phyloP scores from a whole-genome alignment of 2,797 vertebrate genomes.

The Anas capensis region DNA sequence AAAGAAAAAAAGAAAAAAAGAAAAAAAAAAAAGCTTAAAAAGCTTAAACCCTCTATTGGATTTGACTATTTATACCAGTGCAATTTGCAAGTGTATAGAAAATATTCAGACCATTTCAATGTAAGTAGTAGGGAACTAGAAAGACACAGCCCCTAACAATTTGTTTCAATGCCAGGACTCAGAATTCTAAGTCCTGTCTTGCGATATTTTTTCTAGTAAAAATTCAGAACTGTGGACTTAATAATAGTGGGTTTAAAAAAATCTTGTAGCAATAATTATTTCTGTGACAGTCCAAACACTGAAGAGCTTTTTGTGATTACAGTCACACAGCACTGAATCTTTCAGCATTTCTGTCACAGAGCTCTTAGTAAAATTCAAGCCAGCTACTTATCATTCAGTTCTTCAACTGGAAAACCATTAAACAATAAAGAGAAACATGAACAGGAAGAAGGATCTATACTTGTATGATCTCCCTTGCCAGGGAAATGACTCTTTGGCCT shows the following conservation, averaged over 20 bases:
- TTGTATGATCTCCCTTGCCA: slow-evolving; percentile 17
- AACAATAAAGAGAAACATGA: slow-evolving; percentile 46
- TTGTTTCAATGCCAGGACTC: neutral
- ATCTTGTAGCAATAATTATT: slow-evolving; percentile 29
- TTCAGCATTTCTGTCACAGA: neutral
- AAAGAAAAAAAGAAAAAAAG: neutral
- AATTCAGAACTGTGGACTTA: neutral
- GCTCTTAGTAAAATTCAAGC: slow-evolving; percentile 57
- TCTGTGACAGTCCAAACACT: neutral
- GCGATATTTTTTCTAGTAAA: neutral
- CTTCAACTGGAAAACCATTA: slow-evolving; percentile 22
- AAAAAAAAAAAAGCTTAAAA: neutral
- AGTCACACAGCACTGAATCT: neutral
- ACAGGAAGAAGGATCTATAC: slow-evolving; percentile 32
- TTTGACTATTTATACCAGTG: neutral
- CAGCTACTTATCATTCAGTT: slow-evolving; percentile 50
- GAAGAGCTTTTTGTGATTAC: neutral
- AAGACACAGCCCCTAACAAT: neutral
- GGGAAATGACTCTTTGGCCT: slow-evolving; percentile 46
- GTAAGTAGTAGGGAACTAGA: neutral
- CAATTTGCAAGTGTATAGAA: neutral
- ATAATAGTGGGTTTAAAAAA: neutral
- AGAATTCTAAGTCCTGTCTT: neutral
- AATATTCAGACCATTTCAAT: neutral
- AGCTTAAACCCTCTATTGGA: neutral